Base-by-base conservation (phyloP, 2,888 invertebrate species). In the Hoplodrina ambigua region DNA sequence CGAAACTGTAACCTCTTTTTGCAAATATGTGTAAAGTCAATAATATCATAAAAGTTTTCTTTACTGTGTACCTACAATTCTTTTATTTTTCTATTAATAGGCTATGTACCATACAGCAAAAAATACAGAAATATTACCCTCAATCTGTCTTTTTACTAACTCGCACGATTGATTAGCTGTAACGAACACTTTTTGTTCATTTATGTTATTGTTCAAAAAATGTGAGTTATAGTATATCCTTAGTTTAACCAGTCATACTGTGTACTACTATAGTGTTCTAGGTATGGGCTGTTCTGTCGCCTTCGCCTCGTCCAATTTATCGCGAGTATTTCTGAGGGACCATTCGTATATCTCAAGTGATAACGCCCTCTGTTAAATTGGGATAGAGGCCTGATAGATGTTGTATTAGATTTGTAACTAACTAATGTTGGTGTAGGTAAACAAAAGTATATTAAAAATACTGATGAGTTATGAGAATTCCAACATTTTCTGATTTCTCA, bases 321-420 rank as follows among this genome's bases (percentile, higher is more conserved):
- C 61, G 72, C 50, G 68, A 75, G 72, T 55, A 83, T 83, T 81
- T 80, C 80, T 81, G 78, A 78, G 78, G 71, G 69, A 70, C 78
- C 69, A 72, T 81, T 70, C 75, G 71, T 65, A 75, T 66, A 75
- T 77, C 76, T 77, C 76, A 80, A 77, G 81, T 80, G 69, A 77
- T 80, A 80, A 69, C 76, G 68, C 62, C 75, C 81, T 63, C 81
- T 76, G 59, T 72, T 69, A 76, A 60, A 72, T 83, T 71, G 72
- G 72, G 67, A 83, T 83, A 58, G 69, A 69, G 33, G 53, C 20
- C 56, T 70, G 68, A 81, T 68, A 65, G 62, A 80, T 63, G 71
- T 80, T 62, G 60, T 63, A 63, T 72, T 83, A 53, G 66, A 65
- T 72, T 52, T 62, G 54, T 66, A 53, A 59, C 72, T 69, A 68